phyloP scores from a whole-genome alignment of 92 coral and sea anemone genomes.

The Palythoa grandiflora region DNA sequence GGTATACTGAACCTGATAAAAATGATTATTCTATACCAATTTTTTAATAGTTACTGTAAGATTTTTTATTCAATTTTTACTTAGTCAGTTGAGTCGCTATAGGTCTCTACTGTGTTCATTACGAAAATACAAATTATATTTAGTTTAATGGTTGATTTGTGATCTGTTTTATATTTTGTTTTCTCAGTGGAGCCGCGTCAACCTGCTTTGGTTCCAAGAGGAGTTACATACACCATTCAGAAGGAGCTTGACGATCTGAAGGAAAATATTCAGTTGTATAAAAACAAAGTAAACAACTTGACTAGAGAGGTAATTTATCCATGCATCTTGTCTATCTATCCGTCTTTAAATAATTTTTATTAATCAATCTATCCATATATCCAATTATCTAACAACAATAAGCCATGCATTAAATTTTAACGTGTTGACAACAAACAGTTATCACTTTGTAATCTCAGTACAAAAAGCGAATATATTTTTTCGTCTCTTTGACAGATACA shows the following conservation, averaged over 20 bases:
- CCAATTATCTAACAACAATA: no score
- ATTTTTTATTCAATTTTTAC: no score
- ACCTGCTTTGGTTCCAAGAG: not conserved
- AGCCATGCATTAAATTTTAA: no score
- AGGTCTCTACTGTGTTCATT: no score
- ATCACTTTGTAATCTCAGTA: no score
- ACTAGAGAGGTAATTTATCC: conserved; percentile 1
- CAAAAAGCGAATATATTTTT: not conserved
- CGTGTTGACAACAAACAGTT: no score
- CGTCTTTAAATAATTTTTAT: not conserved
- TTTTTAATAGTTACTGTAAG: no score
- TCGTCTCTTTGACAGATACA: not conserved
- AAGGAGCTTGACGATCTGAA: not conserved
- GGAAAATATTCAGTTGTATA: conserved; percentile 1
- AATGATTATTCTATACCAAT: no score
- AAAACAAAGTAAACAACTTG: conserved; percentile 2
- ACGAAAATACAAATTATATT: no score
- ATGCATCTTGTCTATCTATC: not conserved
- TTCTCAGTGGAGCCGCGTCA: not conserved
- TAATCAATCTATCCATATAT: not conserved
- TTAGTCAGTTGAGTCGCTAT: no score
- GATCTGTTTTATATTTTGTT: not conserved
- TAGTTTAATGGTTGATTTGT: no score
- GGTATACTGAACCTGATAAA: no score
- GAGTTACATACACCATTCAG: not conserved